A percentile compares a stretch with the other conserved stretches of the same genome.
phyloP scores from a whole-genome alignment of 2,888 invertebrate genomes.

The Plebejus argus region DNA sequence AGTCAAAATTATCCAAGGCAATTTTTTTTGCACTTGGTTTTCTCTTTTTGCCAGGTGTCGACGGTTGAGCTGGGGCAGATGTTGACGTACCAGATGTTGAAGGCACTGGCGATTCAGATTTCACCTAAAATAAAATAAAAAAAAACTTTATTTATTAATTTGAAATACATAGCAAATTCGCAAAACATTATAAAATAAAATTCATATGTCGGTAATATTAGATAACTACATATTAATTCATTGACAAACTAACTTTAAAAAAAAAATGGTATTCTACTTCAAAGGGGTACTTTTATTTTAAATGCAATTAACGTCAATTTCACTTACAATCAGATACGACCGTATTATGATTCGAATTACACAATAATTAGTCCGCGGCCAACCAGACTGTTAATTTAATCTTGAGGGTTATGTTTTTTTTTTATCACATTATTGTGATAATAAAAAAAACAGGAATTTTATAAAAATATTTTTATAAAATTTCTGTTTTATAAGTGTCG shows the following conservation, averaged over 20 bases:
- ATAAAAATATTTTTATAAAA: not conserved
- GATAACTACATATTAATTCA: too few species aligned
- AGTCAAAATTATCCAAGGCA: not conserved
- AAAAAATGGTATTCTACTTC: too few species aligned
- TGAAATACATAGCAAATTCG: too few species aligned
- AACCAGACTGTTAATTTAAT: too few species aligned
- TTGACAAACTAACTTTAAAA: too few species aligned
- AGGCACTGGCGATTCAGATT: not conserved
- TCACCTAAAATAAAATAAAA: too few species aligned
- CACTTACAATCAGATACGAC: not conserved
- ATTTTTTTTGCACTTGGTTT: not conserved
- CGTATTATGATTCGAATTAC: not conserved
- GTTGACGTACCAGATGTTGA: not conserved
- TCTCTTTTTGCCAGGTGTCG: conserved; percentile 1
- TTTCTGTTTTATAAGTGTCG: too few species aligned
- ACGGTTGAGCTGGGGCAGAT: not conserved
- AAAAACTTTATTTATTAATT: too few species aligned
- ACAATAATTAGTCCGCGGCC: not conserved
- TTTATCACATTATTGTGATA: not conserved
- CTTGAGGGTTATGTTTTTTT: too few species aligned
- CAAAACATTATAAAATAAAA: not conserved
- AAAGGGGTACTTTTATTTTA: too few species aligned
- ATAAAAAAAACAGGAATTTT: not conserved
- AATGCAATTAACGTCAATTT: too few species aligned
- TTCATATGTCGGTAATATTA: not conserved